Evolutionary conservation across 1,140 invertebrate genomes (phyloP), one percentile per base, ranked within the genome.

Genomic region (Choristoneura fumiferana): DNA sequence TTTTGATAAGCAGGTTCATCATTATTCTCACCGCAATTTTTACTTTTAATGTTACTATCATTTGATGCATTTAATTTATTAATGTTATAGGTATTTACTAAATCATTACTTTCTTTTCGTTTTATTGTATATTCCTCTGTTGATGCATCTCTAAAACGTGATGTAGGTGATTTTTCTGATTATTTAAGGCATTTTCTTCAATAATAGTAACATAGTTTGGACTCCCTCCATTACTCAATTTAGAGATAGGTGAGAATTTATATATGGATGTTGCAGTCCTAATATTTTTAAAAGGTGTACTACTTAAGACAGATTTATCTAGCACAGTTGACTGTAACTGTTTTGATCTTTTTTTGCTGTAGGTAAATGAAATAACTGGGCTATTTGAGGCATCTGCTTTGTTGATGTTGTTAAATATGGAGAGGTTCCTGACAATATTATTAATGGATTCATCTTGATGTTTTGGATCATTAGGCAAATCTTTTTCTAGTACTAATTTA

Each of bases 201-300:
- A 22, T 14, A 40, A 58, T 45, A 57, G 43, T 55, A 14, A 61
- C 36, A 65, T 35, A 68, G 13, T 57, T 63, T 49, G 58, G 56
- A 62, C 58, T 76, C n/a, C 68, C 60, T 34, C 68, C 54, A 29
- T 62, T 18, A 58, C 62, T 54, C 54, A 53, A 15, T 45, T 15
- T 56, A 59, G 35, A 34, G 29, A 87, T 86, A 35, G 84, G 84
- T 55, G 82, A 87, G 58, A 84, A 78, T 62, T 76, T 78, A 57
- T 73, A 85, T 53, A 85, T 84, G 33, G 82, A 85, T 63, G 79
- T 71, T 9, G 76, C 73, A 65, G 78, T 78, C 57, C 80, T 76
- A 66, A 82, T 87, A 37, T 78, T 63, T 60, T 67, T 67, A 36
- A 82, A 82, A 49, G 84, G 84, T 43, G 84, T 87, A 65, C 82